These are phyloP conservation scores for Agrilus cyanescens DNA, from an alignment of 2,888 invertebrate species.

Conservation along the genomic window DNA sequence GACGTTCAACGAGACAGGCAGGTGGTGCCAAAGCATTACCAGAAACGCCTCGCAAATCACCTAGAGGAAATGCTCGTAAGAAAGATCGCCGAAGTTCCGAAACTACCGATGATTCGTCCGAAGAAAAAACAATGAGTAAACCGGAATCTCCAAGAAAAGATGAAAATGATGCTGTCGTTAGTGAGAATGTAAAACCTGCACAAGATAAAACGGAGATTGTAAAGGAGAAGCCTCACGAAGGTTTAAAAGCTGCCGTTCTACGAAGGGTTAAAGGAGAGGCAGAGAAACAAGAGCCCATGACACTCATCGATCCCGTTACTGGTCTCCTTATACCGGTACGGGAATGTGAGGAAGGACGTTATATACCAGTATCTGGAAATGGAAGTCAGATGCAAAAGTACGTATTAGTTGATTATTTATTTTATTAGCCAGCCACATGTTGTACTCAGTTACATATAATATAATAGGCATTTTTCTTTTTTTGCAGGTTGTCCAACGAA, in stretches of 20 bases:
- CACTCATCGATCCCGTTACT: conserved; percentile 62
- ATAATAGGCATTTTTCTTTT: not conserved
- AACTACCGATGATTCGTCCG: conserved; percentile 50
- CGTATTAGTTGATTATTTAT: conserved; percentile 4
- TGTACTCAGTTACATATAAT: not conserved
- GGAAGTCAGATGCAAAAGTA: conserved; percentile 12
- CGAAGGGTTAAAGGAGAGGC: conserved; percentile 32
- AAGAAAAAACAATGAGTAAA: conserved; percentile 39
- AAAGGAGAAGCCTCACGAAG: conserved; percentile 27
- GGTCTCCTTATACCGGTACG: conserved; percentile 58
- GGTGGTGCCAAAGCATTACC: conserved; percentile 22
- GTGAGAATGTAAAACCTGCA: conserved; percentile 8
- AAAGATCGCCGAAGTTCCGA: conserved; percentile 55
- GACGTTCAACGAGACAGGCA: conserved; percentile 46
- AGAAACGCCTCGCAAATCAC: conserved; percentile 44
- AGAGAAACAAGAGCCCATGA: conserved; percentile 45
- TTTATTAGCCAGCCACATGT: not conserved
- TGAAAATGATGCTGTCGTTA: conserved; percentile 1
- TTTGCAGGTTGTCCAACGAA: not conserved
- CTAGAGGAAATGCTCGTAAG: conserved; percentile 48
- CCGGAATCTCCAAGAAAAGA: conserved; percentile 17
- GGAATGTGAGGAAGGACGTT: conserved; percentile 58
- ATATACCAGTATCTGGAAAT: conserved; percentile 42
- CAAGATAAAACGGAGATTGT: conserved; percentile 10
- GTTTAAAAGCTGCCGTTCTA: conserved; percentile 32